Base-by-base conservation (phyloP, 2,888 invertebrate species). In the Nomada ferruginata region DNA sequence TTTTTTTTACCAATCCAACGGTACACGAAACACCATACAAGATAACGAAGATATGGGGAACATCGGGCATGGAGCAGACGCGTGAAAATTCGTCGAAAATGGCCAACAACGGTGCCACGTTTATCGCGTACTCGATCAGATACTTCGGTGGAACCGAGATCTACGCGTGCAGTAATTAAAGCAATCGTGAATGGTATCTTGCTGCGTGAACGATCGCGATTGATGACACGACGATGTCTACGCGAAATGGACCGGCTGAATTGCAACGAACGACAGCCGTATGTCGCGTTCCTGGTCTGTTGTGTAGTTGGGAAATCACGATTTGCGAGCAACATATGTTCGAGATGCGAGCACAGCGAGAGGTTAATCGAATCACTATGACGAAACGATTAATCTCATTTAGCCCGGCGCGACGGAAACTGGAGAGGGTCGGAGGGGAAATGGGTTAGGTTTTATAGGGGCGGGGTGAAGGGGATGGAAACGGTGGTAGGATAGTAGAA, bases 331-430 rank as follows among this genome's bases (percentile, higher is more conserved):
- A 68, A 79, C 85, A 82, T 81, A 85, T 87, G 85, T 83, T 77
- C 63, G 82, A 79, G 65, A 68, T 71, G 55, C 73, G 68, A 53
- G 63, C 52, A n/a, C 52, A 7, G 63, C 57, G 42, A 20, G 75
- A 53, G 72, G 85, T 86, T 88, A 89, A 89, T 87, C 84, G 79
- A 87, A 88, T 89, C 86, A 83, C 79, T 69, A 73, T 79, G 85
- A 80, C 83, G 79, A 83, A 88, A 85, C 86, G 86, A 90, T 90
- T 90, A 87, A 89, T 89, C 85, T 87, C 85, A 82, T 88, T 89
- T 81, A 83, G 71, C 42, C 29, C 60, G 69, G 57, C 71, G 69
- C 29, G 44, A 20, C 29, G 29, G 20, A n/a, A 13, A 13, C 26
- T 47, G 15, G 47, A 9, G n/a, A 23, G 13, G 20, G 44, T 52